Conservation (phyloP, 2,797 vertebrate species). For the Coccyzus lansbergi region DNA sequence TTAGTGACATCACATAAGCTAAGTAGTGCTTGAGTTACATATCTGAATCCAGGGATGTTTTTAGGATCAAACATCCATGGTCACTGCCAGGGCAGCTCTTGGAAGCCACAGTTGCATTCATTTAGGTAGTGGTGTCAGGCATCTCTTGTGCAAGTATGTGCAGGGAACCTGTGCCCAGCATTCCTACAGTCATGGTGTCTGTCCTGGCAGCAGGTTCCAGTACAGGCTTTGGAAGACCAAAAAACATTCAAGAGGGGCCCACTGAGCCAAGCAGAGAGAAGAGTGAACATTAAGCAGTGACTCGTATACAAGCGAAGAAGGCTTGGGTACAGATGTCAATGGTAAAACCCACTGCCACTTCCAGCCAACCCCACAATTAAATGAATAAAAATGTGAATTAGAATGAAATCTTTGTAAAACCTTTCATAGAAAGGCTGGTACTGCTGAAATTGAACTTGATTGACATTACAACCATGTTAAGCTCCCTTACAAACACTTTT, state of each 20-base stretch:
- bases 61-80: background rate
- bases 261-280: background rate
- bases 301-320: background rate
- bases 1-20: background rate
- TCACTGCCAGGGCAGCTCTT: background rate
- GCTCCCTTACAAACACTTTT: background rate
- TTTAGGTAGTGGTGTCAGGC: background rate
- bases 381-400: background rate
- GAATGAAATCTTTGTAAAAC: background rate
- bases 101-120: background rate
- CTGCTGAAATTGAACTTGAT: background rate
- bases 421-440: background rate
- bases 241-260: accelerated
- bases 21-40: background rate
- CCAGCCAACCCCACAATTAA: background rate
- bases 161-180: background rate
- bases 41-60: background rate
- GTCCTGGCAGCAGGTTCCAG: background rate
- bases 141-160: background rate
- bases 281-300: background rate
- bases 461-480: background rate
- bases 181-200: background rate
- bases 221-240: background rate
- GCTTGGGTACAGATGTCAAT: background rate
- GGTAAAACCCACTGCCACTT: background rate